Conservation (phyloP, 2,888 invertebrate species). For the Epirrhoe tristata region DNA sequence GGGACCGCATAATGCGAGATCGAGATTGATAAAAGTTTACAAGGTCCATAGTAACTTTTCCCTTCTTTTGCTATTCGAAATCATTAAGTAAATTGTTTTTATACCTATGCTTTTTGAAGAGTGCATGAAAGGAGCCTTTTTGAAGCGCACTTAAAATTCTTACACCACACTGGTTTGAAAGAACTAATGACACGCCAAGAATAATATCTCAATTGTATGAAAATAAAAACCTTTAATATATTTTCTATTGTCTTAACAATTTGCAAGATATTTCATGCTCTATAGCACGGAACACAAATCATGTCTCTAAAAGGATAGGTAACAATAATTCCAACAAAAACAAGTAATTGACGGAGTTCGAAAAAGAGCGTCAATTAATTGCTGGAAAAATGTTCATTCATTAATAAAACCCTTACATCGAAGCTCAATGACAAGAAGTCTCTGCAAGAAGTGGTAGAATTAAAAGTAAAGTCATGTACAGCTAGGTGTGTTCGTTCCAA, state of each 20-base stretch:
- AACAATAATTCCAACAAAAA: conserved; percentile 19
- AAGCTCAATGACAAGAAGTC: conserved; percentile 18
- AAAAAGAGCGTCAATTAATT: conserved; percentile 21
- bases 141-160: too few relatives aligned
- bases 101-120: background rate
- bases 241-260: background rate
- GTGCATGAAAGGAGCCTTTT: background rate
- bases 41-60: conserved; percentile 5
- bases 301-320: conserved; percentile 2
- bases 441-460: conserved; percentile 26
- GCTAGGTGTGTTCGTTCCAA: conserved; percentile 34
- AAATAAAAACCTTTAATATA: background rate
- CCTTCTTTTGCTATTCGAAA: conserved; percentile 5
- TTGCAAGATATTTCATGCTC: background rate
- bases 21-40: conserved; percentile 43
- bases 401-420: conserved; percentile 8
- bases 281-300: background rate
- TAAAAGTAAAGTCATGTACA: conserved; percentile 32
- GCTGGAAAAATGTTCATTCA: conserved; percentile 28
- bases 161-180: too few relatives aligned
- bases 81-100: conserved; percentile 1
- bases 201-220: background rate
- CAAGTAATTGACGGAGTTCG: conserved; percentile 11
- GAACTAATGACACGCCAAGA: too few relatives aligned
- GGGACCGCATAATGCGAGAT: conserved; percentile 51